phyloP scores from a whole-genome alignment of 2,888 invertebrate species.

The Molorchus minor region DNA sequence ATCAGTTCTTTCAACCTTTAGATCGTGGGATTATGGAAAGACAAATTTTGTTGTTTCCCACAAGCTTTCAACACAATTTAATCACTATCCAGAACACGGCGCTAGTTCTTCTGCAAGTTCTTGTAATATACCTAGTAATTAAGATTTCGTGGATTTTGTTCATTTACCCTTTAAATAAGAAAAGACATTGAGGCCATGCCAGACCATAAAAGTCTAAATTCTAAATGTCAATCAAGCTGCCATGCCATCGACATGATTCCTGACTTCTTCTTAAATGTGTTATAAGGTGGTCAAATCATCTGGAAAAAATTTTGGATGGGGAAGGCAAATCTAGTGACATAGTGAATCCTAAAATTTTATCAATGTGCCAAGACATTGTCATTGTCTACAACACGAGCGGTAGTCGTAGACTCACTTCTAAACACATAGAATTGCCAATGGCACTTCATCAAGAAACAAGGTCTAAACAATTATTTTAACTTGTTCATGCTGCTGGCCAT shows the following conservation, averaged over 20 bases:
- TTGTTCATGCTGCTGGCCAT: slow-evolving; percentile 18
- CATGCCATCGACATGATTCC: background rate
- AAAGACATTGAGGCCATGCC: background rate
- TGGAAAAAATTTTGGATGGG: background rate
- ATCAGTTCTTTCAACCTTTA: slow-evolving; percentile 9
- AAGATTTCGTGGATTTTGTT: slow-evolving; percentile 3
- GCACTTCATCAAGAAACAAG: slow-evolving; percentile 26
- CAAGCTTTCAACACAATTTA: background rate
- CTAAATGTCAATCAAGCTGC: background rate
- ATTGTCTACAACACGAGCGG: slow-evolving; percentile 22
- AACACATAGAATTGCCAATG: slow-evolving; percentile 30
- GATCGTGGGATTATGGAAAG: slow-evolving; percentile 7
- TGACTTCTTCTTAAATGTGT: slow-evolving; percentile 4
- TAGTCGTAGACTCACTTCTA: slow-evolving; percentile 25
- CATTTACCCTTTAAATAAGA: background rate
- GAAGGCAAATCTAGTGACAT: slow-evolving; percentile 3
- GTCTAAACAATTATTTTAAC: slow-evolving; percentile 25
- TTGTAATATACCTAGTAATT: slow-evolving; percentile 4
- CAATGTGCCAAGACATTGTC: slow-evolving; percentile 24
- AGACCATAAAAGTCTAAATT: background rate
- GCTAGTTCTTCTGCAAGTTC: background rate
- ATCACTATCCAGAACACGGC: background rate
- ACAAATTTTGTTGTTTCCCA: slow-evolving; percentile 7
- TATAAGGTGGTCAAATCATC: background rate
- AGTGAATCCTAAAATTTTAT: slow-evolving; percentile 1